phyloP scores from a whole-genome alignment of 2,888 invertebrate genomes.

The Phlogophora meticulosa region DNA sequence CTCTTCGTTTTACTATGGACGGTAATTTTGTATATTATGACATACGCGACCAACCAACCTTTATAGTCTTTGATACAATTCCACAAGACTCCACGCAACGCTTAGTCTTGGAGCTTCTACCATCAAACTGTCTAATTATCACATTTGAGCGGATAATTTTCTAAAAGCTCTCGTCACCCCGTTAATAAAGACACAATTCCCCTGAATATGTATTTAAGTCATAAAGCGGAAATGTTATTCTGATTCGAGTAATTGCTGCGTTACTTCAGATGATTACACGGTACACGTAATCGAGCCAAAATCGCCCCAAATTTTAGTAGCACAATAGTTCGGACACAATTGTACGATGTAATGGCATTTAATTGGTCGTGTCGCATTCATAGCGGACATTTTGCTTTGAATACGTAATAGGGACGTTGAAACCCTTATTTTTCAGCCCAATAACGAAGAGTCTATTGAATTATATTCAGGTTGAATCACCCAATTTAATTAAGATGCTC shows the following conservation, averaged over 20 bases:
- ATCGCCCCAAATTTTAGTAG: conserved; percentile 69
- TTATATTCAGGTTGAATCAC: conserved; percentile 1
- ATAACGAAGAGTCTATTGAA: not conserved
- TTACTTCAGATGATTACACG: conserved; percentile 74
- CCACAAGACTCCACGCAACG: conserved; percentile 15
- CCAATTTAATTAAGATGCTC: not conserved
- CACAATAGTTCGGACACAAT: conserved; percentile 76
- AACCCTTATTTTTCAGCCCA: conserved; percentile 46
- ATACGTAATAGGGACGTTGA: conserved; percentile 29
- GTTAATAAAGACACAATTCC: conserved; percentile 59
- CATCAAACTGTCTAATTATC: conserved; percentile 43
- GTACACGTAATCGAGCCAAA: conserved; percentile 72
- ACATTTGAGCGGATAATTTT: conserved; percentile 43
- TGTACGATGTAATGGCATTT: conserved; percentile 76
- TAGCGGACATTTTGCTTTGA: conserved; percentile 63
- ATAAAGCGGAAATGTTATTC: conserved; percentile 71
- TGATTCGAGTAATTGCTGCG: conserved; percentile 71
- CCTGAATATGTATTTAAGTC: conserved; percentile 59
- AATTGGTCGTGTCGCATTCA: conserved; percentile 79
- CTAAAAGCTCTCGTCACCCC: conserved; percentile 57
- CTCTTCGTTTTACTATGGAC: no score
- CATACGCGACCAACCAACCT: conserved; percentile 24
- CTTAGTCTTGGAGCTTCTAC: not conserved
- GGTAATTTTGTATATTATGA: no score
- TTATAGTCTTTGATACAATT: conserved; percentile 13